These are phyloP conservation scores for Agriopis aurantiaria DNA, from an alignment of 2,888 invertebrate genomes.

Conservation along the genomic window DNA sequence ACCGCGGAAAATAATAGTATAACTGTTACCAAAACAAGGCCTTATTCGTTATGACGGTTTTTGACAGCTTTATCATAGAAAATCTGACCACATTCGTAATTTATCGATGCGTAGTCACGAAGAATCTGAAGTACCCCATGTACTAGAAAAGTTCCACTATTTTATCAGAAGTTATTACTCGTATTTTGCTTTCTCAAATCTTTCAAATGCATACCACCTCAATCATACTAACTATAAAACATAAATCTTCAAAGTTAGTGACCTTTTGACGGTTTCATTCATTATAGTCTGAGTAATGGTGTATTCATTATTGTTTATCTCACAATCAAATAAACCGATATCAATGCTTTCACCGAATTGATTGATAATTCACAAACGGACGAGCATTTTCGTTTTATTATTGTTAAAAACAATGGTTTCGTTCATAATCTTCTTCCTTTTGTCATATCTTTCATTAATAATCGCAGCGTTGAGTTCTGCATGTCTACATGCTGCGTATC, in stretches of 20 bases:
- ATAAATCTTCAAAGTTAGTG: constrained; percentile 8
- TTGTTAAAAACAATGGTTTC: constrained; percentile 18
- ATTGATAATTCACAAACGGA: constrained; percentile 26
- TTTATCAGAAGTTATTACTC: neutral
- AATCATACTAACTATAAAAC: constrained; percentile 8
- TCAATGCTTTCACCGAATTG: constrained; percentile 35
- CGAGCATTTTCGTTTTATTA: constrained; percentile 29
- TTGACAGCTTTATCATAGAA: no score
- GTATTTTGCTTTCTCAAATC: constrained; percentile 2
- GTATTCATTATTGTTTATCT: constrained; percentile 18
- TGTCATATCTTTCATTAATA: neutral
- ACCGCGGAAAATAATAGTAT: no score
- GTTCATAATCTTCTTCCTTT: neutral
- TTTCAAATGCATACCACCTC: neutral
- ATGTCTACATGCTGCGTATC: no score
- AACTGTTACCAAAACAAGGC: no score
- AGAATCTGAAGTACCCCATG: no score
- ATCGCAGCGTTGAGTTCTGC: no score
- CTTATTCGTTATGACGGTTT: no score
- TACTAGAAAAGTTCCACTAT: no score
- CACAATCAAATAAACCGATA: constrained; percentile 17
- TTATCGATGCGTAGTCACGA: no score
- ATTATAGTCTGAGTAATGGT: constrained; percentile 9
- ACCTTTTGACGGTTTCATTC: constrained; percentile 8
- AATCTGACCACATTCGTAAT: no score